A percentile compares a stretch with the other conserved stretches of the same genome.
Conservation (phyloP, 2,797 vertebrate species). For the Mastacembelus armatus region DNA sequence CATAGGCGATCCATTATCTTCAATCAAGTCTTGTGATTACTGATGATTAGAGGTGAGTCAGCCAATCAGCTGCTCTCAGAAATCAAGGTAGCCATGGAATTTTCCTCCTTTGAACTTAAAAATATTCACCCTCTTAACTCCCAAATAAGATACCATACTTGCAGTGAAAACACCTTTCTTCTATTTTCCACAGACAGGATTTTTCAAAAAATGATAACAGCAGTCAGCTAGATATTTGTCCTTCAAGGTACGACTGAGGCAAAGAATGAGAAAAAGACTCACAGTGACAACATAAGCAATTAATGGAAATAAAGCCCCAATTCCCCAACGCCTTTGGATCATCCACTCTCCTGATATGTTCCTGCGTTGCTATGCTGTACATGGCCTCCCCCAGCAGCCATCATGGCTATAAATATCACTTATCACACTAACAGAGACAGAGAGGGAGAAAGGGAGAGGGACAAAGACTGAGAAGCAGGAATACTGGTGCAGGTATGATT, state of each 20-base stretch:
- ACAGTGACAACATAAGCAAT: slow-evolving; percentile 53
- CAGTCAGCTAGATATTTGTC: slow-evolving; percentile 48
- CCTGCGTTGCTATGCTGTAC: slow-evolving; percentile 52
- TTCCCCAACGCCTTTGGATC: slow-evolving; percentile 59
- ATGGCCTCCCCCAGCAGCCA: slow-evolving; percentile 61
- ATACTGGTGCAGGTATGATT: slow-evolving; percentile 65
- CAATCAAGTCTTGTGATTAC: slow-evolving; percentile 70
- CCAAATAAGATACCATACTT: slow-evolving; percentile 3
- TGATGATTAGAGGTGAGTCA: slow-evolving; percentile 57
- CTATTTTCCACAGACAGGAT: slow-evolving; percentile 15
- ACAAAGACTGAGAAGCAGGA: slow-evolving; percentile 41
- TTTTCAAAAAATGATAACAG: slow-evolving; percentile 40
- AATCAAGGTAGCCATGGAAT: slow-evolving; percentile 54
- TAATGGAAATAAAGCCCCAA: slow-evolving; percentile 71
- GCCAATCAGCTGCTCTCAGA: slow-evolving; percentile 62
- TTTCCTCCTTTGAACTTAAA: slow-evolving; percentile 34
- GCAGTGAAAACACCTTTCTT: slow-evolving; percentile 6
- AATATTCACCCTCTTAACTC: slow-evolving; percentile 20
- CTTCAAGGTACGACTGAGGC: slow-evolving; percentile 40
- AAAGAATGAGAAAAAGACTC: neutral
- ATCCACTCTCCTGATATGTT: slow-evolving; percentile 48
- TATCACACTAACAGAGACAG: slow-evolving; percentile 64
- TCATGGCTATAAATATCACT: slow-evolving; percentile 81
- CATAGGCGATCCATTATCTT: slow-evolving; percentile 60
- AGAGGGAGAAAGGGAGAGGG: slow-evolving; percentile 27